Evolutionary conservation across 2,888 invertebrate species (phyloP).

Genomic region (Slavum lentiscoides): DNA sequence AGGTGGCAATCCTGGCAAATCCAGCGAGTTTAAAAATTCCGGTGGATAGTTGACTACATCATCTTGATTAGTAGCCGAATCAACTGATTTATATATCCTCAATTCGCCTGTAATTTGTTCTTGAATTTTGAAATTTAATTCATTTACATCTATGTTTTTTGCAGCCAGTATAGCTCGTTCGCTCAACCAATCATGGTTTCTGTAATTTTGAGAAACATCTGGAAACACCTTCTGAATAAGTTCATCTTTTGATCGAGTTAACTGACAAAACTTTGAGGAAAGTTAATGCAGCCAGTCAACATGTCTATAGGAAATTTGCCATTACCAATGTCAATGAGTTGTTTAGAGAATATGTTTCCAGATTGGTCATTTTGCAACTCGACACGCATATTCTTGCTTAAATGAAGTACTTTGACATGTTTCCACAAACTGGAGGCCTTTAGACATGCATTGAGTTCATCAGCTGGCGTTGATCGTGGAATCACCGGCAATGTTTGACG

Average conservation of each 20-base stretch:
- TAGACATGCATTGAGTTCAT: slow-evolving; percentile 48
- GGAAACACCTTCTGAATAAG: slow-evolving; percentile 58
- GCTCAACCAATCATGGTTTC: no score
- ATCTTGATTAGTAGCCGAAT: no score
- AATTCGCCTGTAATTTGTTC: no score
- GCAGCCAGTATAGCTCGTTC: no score
- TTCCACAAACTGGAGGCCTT: slow-evolving; percentile 54
- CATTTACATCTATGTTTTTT: no score
- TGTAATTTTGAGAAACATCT: slow-evolving; percentile 55
- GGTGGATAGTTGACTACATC: no score
- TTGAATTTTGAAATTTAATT: no score
- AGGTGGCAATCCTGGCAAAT: no score
- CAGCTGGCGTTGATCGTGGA: slow-evolving; percentile 53
- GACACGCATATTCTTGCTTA: slow-evolving; percentile 30
- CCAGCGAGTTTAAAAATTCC: no score
- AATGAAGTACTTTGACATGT: slow-evolving; percentile 51
- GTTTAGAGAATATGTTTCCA: not conserved
- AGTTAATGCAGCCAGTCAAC: no score
- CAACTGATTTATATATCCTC: no score
- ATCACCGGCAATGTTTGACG: slow-evolving; percentile 57
- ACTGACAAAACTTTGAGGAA: slow-evolving; percentile 56
- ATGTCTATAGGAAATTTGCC: no score
- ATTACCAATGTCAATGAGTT: not conserved
- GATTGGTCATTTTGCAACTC: slow-evolving; percentile 29
- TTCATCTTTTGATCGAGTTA: slow-evolving; percentile 56